phyloP scores from a whole-genome alignment of 2,797 vertebrate species.

The Hydrophis major region DNA sequence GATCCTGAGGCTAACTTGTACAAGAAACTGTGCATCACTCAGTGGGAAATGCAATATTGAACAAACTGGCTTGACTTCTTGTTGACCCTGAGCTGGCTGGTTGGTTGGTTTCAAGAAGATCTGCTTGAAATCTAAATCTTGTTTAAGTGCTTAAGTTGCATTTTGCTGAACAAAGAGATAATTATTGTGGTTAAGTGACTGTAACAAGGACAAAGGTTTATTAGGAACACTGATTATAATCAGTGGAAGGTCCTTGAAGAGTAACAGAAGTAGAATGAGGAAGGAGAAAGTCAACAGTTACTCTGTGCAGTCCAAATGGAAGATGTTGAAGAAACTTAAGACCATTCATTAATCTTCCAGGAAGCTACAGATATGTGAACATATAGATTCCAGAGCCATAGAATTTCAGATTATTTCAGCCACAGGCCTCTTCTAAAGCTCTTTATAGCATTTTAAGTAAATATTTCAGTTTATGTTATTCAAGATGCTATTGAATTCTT shows the following conservation, averaged over 20 bases:
- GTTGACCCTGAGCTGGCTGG: constrained; percentile 2
- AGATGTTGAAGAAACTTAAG: not conserved
- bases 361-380: not conserved
- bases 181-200: constrained; percentile 29
- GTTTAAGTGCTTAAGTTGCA: constrained; percentile 15
- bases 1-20: not conserved
- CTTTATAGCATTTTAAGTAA: not conserved
- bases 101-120: not conserved
- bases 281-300: not conserved
- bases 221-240: constrained; percentile 17
- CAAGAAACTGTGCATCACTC: not conserved
- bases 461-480: not conserved
- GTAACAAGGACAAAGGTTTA: constrained; percentile 32
- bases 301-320: not conserved
- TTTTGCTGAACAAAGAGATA: constrained; percentile 23
- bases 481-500: not conserved
- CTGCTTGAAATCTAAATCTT: constrained; percentile 2
- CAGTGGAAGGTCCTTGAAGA: constrained; percentile 16
- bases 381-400: not conserved
- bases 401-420: not conserved
- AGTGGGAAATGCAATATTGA: not conserved
- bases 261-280: constrained; percentile 7
- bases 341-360: not conserved
- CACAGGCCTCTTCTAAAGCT: not conserved
- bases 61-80: not conserved